Conservation (phyloP, 2,888 invertebrate species). For the Crepidodera aurea region DNA sequence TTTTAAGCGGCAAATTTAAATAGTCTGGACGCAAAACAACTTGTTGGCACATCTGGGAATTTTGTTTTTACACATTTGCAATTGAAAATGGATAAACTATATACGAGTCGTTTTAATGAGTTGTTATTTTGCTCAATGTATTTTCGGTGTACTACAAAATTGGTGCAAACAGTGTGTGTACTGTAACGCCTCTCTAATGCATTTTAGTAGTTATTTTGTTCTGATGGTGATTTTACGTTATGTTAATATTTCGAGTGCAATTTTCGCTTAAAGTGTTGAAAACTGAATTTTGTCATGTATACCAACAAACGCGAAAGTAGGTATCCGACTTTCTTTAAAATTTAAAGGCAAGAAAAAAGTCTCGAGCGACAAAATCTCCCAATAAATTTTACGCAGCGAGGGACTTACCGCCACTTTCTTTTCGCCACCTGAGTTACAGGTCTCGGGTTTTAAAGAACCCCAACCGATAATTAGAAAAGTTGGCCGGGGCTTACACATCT, state of each 20-base stretch:
- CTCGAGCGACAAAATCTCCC: slow-evolving; percentile 21
- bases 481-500: slow-evolving; percentile 6
- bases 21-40: too few species aligned
- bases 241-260: neutral
- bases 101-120: too few species aligned
- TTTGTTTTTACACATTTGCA: too few species aligned
- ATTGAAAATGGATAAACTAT: too few species aligned
- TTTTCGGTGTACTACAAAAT: too few species aligned
- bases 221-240: neutral
- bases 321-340: slow-evolving; percentile 23
- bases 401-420: slow-evolving; percentile 26
- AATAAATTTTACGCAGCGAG: slow-evolving; percentile 26
- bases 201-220: too few species aligned
- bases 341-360: slow-evolving; percentile 22
- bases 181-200: too few species aligned
- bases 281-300: slow-evolving; percentile 3
- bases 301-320: neutral
- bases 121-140: too few species aligned
- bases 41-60: too few species aligned
- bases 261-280: neutral
- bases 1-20: too few species aligned
- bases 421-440: slow-evolving; percentile 27
- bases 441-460: slow-evolving; percentile 22
- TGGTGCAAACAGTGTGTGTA: too few species aligned
- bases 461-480: slow-evolving; percentile 29